phyloP scores from a whole-genome alignment of 2,797 vertebrate genomes.

The Enteromius anoplus region DNA sequence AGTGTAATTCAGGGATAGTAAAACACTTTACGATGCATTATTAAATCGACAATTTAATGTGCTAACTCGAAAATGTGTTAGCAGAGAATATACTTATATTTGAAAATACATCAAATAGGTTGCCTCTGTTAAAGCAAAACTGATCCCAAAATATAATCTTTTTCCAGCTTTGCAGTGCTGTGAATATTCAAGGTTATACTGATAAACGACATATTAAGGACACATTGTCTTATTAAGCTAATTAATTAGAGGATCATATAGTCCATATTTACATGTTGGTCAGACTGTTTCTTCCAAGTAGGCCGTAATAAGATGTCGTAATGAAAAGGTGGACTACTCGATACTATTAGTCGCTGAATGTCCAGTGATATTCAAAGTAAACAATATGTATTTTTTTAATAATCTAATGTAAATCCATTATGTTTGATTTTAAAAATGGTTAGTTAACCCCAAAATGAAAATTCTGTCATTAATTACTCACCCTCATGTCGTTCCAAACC shows the following conservation, averaged over 20 bases:
- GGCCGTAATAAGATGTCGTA: background rate
- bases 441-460: no score
- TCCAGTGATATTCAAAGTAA: background rate
- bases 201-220: background rate
- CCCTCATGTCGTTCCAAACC: no score
- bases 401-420: no score
- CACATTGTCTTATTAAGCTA: background rate
- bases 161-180: background rate
- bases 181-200: background rate
- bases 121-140: background rate
- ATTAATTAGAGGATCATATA: background rate
- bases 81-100: constrained; percentile 22
- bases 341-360: background rate
- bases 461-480: no score
- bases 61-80: constrained; percentile 41
- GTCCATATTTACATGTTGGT: background rate
- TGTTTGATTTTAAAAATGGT: no score
- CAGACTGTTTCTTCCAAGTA: background rate
- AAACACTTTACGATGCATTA: constrained; percentile 46
- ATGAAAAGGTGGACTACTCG: background rate
- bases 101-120: constrained; percentile 24
- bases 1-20: constrained; percentile 54
- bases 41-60: constrained; percentile 55
- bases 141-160: background rate
- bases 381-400: no score